Evolutionary conservation across 2,113 vertebrate species (phyloP).

Genomic region (Catharus fuscescens): DNA sequence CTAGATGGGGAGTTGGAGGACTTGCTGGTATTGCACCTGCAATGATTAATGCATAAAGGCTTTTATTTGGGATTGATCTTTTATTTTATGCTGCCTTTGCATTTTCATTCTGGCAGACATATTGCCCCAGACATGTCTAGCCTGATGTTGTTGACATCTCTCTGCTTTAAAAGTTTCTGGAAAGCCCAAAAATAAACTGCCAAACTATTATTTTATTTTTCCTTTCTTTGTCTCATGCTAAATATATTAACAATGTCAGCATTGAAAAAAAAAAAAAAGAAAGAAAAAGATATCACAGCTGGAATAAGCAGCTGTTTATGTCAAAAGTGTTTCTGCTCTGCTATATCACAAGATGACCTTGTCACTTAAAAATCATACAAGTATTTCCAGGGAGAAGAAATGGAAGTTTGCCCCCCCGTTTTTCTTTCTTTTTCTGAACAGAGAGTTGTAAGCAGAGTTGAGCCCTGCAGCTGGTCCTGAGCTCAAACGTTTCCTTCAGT

Average conservation of each 20-base stretch:
- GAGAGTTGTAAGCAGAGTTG: not conserved
- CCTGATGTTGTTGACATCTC: not conserved
- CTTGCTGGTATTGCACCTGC: not conserved
- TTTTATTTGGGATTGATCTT: not conserved
- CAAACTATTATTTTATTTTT: not conserved
- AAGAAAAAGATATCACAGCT: not conserved
- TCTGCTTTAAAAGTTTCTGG: slow-evolving; percentile 14
- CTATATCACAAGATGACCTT: not conserved
- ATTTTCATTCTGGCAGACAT: not conserved
- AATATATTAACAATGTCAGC: not conserved
- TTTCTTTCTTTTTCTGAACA: too few species aligned
- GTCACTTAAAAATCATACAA: slow-evolving; percentile 4
- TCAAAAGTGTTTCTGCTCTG: not conserved
- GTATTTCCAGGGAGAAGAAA: not conserved
- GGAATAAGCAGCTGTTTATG: slow-evolving; percentile 22
- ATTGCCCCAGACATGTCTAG: not conserved
- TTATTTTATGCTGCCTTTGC: not conserved
- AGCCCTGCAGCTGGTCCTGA: slow-evolving; percentile 28
- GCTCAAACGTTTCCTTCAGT: not conserved
- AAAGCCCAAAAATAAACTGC: slow-evolving; percentile 4
- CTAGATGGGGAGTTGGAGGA: not conserved
- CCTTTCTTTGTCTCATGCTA: not conserved
- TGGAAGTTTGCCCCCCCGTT: too few species aligned
- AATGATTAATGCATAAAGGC: not conserved
- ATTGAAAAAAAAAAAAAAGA: not conserved